phyloP scores from a whole-genome alignment of 2,797 vertebrate genomes.

The Etheostoma nigrum region DNA sequence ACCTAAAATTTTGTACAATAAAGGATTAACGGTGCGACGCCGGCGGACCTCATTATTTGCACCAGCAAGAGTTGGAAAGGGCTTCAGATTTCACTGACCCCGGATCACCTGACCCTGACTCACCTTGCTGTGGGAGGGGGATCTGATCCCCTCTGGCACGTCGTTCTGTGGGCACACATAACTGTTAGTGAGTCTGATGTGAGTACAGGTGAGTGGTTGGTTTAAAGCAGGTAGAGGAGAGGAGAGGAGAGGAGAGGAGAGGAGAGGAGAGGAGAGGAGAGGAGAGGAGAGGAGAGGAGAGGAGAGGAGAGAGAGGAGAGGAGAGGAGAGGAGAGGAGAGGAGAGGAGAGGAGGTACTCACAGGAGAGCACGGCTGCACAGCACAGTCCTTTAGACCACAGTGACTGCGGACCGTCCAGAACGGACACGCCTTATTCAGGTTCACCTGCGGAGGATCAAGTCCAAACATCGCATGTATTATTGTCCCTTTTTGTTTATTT shows the following conservation, averaged over 20 bases:
- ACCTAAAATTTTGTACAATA: no score
- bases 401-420: slow-evolving; percentile 89
- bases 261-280: slow-evolving; percentile 55
- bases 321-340: no score
- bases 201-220: neutral
- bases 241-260: no score
- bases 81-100: no score
- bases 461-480: neutral
- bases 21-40: no score
- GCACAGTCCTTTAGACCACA: slow-evolving; percentile 92
- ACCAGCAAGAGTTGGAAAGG: no score
- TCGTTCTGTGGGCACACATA: slow-evolving; percentile 83
- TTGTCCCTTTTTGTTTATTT: neutral
- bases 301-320: no score
- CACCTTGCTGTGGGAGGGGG: slow-evolving; percentile 80
- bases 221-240: neutral
- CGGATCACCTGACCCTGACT: slow-evolving; percentile 12
- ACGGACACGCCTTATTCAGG: slow-evolving; percentile 92
- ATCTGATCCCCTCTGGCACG: slow-evolving; percentile 90
- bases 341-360: slow-evolving; percentile 78
- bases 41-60: no score
- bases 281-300: no score
- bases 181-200: slow-evolving; percentile 3
- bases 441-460: slow-evolving; percentile 85
- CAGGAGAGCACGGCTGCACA: slow-evolving; percentile 90